Base-by-base conservation (phyloP, 2,888 invertebrate genomes). In the Syrphus vitripennis region DNA sequence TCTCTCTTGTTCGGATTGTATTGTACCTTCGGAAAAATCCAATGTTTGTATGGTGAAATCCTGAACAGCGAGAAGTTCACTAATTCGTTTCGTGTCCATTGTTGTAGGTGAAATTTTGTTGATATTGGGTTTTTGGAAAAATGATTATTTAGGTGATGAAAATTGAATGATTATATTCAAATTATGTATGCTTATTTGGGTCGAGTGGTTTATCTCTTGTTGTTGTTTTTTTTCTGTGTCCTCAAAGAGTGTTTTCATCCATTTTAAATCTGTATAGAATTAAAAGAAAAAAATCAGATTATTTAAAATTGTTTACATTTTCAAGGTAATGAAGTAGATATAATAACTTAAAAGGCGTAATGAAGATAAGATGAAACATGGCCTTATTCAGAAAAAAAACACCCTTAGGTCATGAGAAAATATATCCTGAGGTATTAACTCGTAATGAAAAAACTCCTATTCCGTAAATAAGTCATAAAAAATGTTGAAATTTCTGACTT, bases 1-100 rank as follows among this genome's bases (percentile, higher is more conserved):
- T 34, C 90, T 88, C 74, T 91, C 91, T 57, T 89, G 90, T 59
- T 91, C 91, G 71, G 89, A 89, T 9, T 89, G 89, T 26, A 90
- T 83, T 89, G 88, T 90, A 88, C 75, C 71, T 87, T 89, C 87
- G 74, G 87, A 87, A 88, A 88, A 87, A 89, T 90, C 87, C 89
- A 89, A 57, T 87, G 88, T 84, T 88, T 88, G 84, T 55, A 87
- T 80, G 71, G 88, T 77, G 42, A 87, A 87, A 79, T 87, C 83
- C 75, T 87, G 87, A 24, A 65, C 75, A 6, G 87, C 72, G 6
- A 87, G 87, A 16, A 87, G 74, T 75, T 87, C 83, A 87, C 87
- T 87, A 71, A 87, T 87, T 74, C 87, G 82, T 34, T 87, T 87
- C 74, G 87, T 83, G 83, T 87, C 83, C 87, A 87, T 87, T 80